phyloP scores from a whole-genome alignment of 1,140 invertebrate genomes.

The Parapsyche elsis region DNA sequence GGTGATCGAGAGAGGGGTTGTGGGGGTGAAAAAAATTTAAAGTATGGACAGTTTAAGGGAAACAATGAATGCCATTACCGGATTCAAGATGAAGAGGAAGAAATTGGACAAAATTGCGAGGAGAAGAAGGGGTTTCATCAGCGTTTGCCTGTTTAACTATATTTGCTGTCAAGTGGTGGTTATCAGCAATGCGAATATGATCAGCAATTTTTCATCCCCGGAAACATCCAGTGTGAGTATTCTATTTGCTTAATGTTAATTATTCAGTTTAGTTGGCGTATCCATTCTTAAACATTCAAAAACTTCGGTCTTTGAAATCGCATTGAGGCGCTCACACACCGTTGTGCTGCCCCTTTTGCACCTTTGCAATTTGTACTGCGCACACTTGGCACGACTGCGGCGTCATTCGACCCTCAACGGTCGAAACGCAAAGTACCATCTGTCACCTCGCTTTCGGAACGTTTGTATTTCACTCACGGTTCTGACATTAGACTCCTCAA shows the following conservation, averaged over 20 bases:
- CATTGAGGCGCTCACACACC: too few relatives aligned
- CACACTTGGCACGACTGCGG: too few relatives aligned
- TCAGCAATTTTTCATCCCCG: not conserved
- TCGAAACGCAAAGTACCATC: too few relatives aligned
- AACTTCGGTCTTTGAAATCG: too few relatives aligned
- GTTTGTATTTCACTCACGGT: too few relatives aligned
- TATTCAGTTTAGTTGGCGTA: too few relatives aligned
- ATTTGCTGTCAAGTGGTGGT: conserved; percentile 16
- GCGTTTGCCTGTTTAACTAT: conserved; percentile 24
- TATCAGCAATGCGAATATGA: not conserved
- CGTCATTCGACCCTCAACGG: too few relatives aligned
- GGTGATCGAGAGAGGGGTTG: not conserved
- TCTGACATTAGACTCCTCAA: too few relatives aligned
- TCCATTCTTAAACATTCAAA: too few relatives aligned
- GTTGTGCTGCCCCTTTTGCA: too few relatives aligned
- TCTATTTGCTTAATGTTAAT: not conserved
- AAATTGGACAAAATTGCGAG: not conserved
- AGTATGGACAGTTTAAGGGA: not conserved
- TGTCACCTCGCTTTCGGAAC: too few relatives aligned
- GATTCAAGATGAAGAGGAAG: conserved; percentile 27
- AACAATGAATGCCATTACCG: not conserved
- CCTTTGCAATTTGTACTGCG: too few relatives aligned
- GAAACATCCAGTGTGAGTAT: not conserved
- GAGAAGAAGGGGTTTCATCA: not conserved
- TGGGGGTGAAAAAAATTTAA: not conserved